Conservation (phyloP, 2,888 invertebrate species). For the Pyrrhosoma nymphula region DNA sequence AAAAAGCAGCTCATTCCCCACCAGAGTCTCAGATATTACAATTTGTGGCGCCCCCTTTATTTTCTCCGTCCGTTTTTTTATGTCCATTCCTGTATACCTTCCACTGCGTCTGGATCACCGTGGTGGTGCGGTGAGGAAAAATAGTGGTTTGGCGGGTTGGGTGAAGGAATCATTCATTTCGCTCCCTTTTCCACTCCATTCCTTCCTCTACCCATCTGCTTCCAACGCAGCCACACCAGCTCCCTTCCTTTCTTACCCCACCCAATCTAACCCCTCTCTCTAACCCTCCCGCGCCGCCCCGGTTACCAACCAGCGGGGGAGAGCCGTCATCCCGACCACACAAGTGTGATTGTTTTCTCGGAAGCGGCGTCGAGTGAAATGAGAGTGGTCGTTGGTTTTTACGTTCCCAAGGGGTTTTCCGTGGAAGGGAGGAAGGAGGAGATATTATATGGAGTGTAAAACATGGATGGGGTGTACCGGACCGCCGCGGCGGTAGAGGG, state of each 20-base stretch:
- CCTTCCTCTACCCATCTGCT: background rate
- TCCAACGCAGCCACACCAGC: no score
- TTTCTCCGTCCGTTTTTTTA: background rate
- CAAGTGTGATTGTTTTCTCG: slow-evolving; percentile 60
- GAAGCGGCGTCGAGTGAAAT: slow-evolving; percentile 50
- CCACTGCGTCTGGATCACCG: background rate
- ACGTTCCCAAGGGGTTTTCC: background rate
- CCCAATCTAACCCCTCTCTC: background rate
- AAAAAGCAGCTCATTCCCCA: background rate
- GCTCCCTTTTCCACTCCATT: background rate
- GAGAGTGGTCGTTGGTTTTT: slow-evolving; percentile 48
- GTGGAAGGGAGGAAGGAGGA: background rate
- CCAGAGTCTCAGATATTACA: background rate
- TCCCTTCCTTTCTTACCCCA: no score
- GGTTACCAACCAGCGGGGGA: slow-evolving; percentile 34
- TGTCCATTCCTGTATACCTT: background rate
- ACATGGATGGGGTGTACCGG: background rate
- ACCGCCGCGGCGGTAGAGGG: background rate
- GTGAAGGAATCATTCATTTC: background rate
- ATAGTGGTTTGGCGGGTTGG: background rate
- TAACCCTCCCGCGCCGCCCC: background rate
- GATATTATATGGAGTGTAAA: background rate
- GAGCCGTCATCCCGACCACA: slow-evolving; percentile 36
- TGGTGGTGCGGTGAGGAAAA: background rate
- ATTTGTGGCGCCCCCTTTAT: background rate